Evolutionary conservation across 2,797 vertebrate genomes (phyloP).

Genomic region (Gallinago stenura): DNA sequence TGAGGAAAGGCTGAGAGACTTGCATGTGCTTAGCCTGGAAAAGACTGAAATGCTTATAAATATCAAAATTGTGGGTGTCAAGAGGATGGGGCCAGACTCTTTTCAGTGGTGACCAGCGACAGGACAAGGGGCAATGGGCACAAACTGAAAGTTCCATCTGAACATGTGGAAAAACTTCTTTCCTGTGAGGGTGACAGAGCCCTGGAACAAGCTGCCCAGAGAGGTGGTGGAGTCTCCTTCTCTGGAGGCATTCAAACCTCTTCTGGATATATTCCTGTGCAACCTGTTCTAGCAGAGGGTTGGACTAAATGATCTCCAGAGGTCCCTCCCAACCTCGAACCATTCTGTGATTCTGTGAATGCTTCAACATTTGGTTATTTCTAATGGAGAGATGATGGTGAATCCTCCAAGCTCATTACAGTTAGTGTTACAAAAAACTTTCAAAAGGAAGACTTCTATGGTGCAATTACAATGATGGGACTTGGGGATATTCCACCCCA

Average conservation of each 20-base stretch:
- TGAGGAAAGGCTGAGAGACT: background rate
- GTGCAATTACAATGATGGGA: background rate
- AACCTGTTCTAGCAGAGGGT: background rate
- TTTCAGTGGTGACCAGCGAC: background rate
- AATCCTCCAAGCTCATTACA: slow-evolving; percentile 22
- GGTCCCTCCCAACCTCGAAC: background rate
- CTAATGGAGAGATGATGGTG: slow-evolving; percentile 12
- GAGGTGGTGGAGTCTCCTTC: background rate
- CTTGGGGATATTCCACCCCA: background rate
- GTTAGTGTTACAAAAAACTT: background rate
- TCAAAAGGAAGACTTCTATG: background rate
- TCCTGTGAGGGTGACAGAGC: background rate
- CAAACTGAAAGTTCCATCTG: background rate
- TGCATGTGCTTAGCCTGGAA: background rate
- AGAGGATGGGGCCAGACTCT: background rate
- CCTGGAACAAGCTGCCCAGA: background rate
- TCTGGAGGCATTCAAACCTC: background rate
- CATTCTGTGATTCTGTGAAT: background rate
- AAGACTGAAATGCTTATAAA: background rate
- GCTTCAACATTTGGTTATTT: background rate
- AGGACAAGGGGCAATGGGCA: background rate
- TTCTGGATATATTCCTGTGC: background rate
- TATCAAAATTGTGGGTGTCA: background rate
- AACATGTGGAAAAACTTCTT: background rate
- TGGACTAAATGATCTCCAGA: background rate